Conservation (phyloP, 2,888 invertebrate species). For the Acrobeloides nanus region DNA sequence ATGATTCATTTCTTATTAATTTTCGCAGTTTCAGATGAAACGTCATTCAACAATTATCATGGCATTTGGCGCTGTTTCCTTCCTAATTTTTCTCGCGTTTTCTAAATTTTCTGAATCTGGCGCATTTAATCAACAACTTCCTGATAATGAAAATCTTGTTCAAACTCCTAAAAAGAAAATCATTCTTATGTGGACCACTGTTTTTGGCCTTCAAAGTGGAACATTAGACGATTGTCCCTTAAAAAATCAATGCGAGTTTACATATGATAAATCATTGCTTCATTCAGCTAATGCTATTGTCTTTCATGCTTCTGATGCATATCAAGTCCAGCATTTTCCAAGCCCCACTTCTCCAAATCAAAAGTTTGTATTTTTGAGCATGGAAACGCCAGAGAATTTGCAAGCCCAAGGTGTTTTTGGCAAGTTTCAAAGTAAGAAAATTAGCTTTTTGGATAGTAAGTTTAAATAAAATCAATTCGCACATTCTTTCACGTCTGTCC, state of each 20-base stretch:
- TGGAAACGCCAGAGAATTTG: slow-evolving; percentile 15
- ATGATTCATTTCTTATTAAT: no score
- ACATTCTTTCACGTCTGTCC: no score
- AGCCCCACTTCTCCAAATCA: slow-evolving; percentile 10
- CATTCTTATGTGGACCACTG: slow-evolving; percentile 44
- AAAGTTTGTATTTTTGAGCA: slow-evolving; percentile 25
- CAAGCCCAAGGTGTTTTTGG: neutral
- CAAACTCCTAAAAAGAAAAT: no score
- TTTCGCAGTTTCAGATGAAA: no score
- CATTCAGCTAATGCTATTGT: slow-evolving; percentile 64
- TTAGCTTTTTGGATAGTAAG: neutral
- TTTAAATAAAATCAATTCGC: no score
- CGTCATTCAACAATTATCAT: no score
- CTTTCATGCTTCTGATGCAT: slow-evolving; percentile 57
- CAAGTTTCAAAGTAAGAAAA: neutral
- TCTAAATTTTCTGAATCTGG: no score
- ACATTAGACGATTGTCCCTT: slow-evolving; percentile 13
- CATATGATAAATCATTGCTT: slow-evolving; percentile 59
- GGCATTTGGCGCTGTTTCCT: no score
- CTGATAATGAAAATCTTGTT: no score
- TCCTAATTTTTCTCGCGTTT: no score
- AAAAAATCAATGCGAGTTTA: slow-evolving; percentile 52
- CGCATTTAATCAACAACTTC: no score
- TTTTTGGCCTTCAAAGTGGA: slow-evolving; percentile 26
- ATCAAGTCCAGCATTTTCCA: slow-evolving; percentile 10